Base-by-base conservation (phyloP, 2,888 invertebrate species). In the Leptinotarsa peninsularis region DNA sequence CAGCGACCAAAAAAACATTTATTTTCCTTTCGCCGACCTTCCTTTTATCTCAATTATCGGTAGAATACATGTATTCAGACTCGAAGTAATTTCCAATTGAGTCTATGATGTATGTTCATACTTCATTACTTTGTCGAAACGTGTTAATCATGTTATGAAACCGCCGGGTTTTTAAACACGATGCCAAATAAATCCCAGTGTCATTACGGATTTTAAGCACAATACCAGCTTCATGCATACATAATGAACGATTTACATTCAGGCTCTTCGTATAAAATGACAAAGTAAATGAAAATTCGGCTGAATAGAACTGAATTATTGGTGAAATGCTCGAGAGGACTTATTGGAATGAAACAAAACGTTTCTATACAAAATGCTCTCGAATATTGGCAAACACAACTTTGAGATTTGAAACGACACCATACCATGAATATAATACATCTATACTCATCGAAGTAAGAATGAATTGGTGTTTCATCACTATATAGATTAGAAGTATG, bases 191-290 rank as follows among this genome's bases (percentile, higher is more conserved):
- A 63, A 63, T 63, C 63, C 63, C 63, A 33, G 5, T 63, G 63
- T 63, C 63, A 43, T 63, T 63, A 63, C 33, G 33, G 63, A 63
- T 63, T 63, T 63, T 63, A n/a, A 63, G 33, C 10, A 63, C 63
- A 43, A 63, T 63, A 10, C 27, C 63, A 33, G 43, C n/a, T n/a
- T 63, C 63, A 63, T 63, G 63, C 63, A 63, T 43, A 33, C 63
- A 63, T 27, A 63, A 63, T 63, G 33, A 63, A 63, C 33, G 63
- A 58, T 58, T 58, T 18, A 58, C n/a, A n/a, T 10, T 33, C n/a
- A n/a, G 15, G 63, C 27, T 18, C 23, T 27, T 33, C 33, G n/a
- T 63, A 33, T n/a, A 43, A 63, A 63, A 43, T n/a, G 10, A 63
- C 33, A 43, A 63, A 63, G 63, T 63, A 43, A n/a, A 63, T n/a